Percentiles rank a stretch among this genome's conserved stretches.
phyloP scores from a whole-genome alignment of 2,113 vertebrate species.

The Centrocercus urophasianus region DNA sequence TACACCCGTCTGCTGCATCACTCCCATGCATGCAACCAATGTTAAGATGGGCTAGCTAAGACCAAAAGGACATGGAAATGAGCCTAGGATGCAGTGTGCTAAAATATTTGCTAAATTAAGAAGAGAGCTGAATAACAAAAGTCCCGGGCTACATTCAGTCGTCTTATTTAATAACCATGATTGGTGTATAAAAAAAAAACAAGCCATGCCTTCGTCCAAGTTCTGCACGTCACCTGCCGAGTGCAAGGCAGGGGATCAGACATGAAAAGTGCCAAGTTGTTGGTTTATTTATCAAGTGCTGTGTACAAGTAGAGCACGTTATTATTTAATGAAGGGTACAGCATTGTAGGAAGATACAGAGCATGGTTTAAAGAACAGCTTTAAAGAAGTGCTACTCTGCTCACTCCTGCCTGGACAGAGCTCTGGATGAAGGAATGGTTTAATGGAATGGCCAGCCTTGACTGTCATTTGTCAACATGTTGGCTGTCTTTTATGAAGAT shows the following conservation, averaged over 20 bases:
- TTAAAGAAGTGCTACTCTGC: background rate
- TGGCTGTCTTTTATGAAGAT: background rate
- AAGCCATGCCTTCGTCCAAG: background rate
- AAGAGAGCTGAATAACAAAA: background rate
- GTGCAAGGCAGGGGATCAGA: background rate
- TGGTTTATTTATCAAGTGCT: conserved; percentile 53
- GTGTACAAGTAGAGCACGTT: background rate
- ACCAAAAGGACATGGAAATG: conserved; percentile 16
- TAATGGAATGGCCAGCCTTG: background rate
- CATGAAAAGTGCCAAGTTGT: conserved; percentile 4
- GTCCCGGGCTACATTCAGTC: background rate
- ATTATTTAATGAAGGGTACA: conserved; percentile 11
- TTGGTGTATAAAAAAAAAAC: background rate
- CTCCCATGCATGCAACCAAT: conserved; percentile 17
- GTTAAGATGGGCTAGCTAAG: conserved; percentile 32
- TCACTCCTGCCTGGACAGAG: background rate
- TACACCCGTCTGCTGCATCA: conserved; percentile 50
- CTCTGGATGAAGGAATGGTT: background rate
- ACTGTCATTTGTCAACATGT: background rate
- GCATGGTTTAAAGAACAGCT: background rate
- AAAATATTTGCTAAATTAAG: conserved; percentile 25
- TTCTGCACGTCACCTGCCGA: background rate
- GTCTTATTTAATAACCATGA: background rate
- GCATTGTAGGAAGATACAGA: background rate
- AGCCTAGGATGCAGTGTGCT: background rate